A percentile compares a stretch with the other conserved stretches of the same genome.
Evolutionary conservation across 2,888 invertebrate species (phyloP).

Genomic region (Macaria notata): DNA sequence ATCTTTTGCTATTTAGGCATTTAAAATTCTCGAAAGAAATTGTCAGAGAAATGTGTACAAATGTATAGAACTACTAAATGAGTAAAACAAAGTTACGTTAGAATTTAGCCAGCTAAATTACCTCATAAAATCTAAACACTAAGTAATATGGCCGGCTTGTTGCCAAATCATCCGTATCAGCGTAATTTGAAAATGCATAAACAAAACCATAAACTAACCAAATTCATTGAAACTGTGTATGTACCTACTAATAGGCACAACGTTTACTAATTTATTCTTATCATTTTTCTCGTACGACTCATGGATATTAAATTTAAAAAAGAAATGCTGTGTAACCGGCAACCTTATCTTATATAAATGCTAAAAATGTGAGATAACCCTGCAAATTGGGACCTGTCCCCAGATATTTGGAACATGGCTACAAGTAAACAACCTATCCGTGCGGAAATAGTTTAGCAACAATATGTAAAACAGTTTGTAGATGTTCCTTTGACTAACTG

Average conservation of each 20-base stretch:
- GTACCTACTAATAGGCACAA: no score
- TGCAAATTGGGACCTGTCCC: no score
- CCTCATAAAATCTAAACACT: constrained; percentile 11
- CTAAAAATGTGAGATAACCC: no score
- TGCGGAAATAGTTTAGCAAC: no score
- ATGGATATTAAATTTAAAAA: background rate
- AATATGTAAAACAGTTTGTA: no score
- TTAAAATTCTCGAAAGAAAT: no score
- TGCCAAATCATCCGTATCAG: constrained; percentile 18
- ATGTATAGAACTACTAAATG: background rate
- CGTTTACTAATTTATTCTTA: background rate
- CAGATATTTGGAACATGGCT: no score
- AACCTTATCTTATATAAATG: no score
- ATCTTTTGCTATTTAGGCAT: no score
- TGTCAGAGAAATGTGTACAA: background rate
- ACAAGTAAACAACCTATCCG: no score
- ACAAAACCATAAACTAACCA: background rate
- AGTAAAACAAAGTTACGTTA: background rate
- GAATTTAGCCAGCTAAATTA: constrained; percentile 3
- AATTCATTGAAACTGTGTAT: background rate
- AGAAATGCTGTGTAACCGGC: background rate
- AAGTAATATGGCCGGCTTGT: constrained; percentile 14
- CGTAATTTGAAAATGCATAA: constrained; percentile 9
- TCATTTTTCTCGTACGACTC: background rate
- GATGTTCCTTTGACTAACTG: no score